Percentiles rank a stretch among this genome's conserved stretches.
Conservation (phyloP, 35 echinoderm and acorn worm species). For the Holothuria glaberrima region DNA sequence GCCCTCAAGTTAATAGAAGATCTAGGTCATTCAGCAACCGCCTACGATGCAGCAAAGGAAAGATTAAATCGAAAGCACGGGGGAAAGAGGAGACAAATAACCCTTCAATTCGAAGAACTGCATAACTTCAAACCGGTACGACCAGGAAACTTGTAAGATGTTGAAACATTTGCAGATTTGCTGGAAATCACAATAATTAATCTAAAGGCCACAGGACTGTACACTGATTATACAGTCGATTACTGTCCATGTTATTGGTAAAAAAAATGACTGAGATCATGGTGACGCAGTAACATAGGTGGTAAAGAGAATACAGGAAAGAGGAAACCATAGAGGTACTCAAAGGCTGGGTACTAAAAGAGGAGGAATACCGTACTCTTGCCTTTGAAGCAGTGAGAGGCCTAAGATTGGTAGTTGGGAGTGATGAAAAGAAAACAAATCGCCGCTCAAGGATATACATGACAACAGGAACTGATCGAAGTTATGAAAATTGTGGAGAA, state of each 20-base stretch:
- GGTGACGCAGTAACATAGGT: background rate
- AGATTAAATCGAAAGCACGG: constrained; percentile 45
- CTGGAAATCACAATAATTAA: too few species aligned
- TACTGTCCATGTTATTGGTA: too few species aligned
- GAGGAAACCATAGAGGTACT: background rate
- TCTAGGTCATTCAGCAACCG: constrained; percentile 44
- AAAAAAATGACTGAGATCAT: too few species aligned
- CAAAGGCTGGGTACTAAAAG: background rate
- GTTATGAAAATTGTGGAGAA: background rate
- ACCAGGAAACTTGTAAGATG: too few species aligned
- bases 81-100: constrained; percentile 19
- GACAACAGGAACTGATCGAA: background rate
- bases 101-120: too few species aligned
- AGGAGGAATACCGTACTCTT: background rate
- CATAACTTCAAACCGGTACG: too few species aligned
- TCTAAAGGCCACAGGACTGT: too few species aligned
- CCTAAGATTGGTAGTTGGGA: background rate
- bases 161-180: too few species aligned
- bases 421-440: background rate
- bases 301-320: background rate
- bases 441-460: background rate
- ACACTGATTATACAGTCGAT: too few species aligned
- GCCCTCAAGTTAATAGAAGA: constrained; percentile 9
- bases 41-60: constrained; percentile 14
- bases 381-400: background rate